A percentile compares a stretch with the other conserved stretches of the same genome.
phyloP scores from a whole-genome alignment of 2,888 invertebrate species.

The Carcina quercana region DNA sequence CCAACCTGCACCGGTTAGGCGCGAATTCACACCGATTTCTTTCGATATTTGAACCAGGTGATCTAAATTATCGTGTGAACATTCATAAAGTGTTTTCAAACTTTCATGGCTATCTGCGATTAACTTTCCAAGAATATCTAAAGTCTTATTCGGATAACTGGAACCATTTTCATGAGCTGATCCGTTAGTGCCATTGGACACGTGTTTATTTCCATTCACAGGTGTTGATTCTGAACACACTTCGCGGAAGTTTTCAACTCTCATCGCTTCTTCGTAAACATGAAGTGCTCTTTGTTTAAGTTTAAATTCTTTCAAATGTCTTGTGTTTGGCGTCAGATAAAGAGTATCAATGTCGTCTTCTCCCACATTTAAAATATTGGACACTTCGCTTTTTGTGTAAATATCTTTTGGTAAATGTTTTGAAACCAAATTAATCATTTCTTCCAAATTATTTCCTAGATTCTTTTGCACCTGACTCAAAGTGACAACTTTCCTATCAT shows the following conservation, averaged over 20 bases:
- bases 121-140: slow-evolving; percentile 80
- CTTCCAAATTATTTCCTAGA: slow-evolving; percentile 75
- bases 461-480: slow-evolving; percentile 84
- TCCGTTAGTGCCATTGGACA: slow-evolving; percentile 28
- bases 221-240: slow-evolving; percentile 64
- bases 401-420: slow-evolving; percentile 76
- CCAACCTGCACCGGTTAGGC: slow-evolving; percentile 99
- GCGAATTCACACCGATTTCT: slow-evolving; percentile 83
- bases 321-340: slow-evolving; percentile 68
- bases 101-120: slow-evolving; percentile 95
- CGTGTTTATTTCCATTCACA: slow-evolving; percentile 3
- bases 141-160: slow-evolving; percentile 23
- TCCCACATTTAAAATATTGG: slow-evolving; percentile 71
- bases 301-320: slow-evolving; percentile 82
- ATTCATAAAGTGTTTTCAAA: slow-evolving; percentile 89
- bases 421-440: slow-evolving; percentile 81
- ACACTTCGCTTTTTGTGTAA: slow-evolving; percentile 82
- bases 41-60: slow-evolving; percentile 83
- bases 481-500: slow-evolving; percentile 78
- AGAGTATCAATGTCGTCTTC: slow-evolving; percentile 74
- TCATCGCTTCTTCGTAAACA: slow-evolving; percentile 90
- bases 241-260: slow-evolving; percentile 85
- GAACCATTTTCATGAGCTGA: slow-evolving; percentile 18
- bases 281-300: slow-evolving; percentile 91
- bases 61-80: slow-evolving; percentile 93